These are phyloP conservation scores for Chaetodon trifasciatus DNA, from an alignment of 2,797 vertebrate genomes.

Conservation along the genomic window DNA sequence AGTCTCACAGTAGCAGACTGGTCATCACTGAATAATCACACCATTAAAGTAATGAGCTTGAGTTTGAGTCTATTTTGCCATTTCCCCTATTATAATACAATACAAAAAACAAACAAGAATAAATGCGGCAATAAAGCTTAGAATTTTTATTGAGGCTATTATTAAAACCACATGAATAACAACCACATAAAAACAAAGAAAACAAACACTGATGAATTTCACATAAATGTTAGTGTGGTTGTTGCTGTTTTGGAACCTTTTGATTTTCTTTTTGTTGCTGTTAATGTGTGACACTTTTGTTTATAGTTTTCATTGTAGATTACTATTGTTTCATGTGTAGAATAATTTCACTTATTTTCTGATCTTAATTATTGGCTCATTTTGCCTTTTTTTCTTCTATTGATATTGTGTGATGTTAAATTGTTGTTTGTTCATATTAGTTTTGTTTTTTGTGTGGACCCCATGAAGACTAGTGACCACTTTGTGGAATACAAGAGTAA, in stretches of 20 bases:
- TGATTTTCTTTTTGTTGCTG: background rate
- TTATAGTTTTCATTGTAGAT: background rate
- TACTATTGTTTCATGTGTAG: too few species aligned
- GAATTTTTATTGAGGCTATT: background rate
- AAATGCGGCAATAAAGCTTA: background rate
- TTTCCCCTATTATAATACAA: background rate
- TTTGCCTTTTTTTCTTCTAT: background rate
- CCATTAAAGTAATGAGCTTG: constrained; percentile 7
- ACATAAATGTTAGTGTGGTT: background rate
- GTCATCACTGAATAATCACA: constrained; percentile 28
- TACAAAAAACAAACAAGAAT: background rate
- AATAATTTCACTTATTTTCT: background rate
- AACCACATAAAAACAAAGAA: background rate
- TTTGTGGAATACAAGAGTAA: background rate
- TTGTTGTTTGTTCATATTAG: background rate
- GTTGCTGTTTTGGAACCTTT: background rate
- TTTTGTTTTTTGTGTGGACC: too few species aligned
- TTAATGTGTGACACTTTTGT: background rate
- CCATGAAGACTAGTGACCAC: background rate
- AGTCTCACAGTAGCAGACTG: constrained; percentile 24
- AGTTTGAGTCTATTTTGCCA: constrained; percentile 4
- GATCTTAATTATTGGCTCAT: background rate
- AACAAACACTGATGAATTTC: background rate
- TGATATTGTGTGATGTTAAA: background rate
- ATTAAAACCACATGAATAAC: background rate